A percentile compares a stretch with the other conserved stretches of the same genome.
These are phyloP conservation scores for Stenolophus ochropezus DNA, from an alignment of 2,888 invertebrate species.

Conservation along the genomic window DNA sequence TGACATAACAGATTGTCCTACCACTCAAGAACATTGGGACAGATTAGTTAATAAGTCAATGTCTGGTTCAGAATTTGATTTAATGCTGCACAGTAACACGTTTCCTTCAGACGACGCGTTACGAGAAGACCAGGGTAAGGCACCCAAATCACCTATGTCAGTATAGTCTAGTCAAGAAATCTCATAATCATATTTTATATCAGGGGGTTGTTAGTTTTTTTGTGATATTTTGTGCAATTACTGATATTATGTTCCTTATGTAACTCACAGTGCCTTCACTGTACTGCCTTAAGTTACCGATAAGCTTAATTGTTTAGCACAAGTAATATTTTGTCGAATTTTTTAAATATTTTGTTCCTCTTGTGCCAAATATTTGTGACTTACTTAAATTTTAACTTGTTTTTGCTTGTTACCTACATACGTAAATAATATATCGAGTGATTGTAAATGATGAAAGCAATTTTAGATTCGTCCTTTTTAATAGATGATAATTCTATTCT, in stretches of 20 bases:
- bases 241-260: background rate
- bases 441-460: no score
- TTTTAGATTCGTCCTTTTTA: no score
- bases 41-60: slow-evolving; percentile 73
- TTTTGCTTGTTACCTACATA: no score
- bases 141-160: slow-evolving; percentile 62
- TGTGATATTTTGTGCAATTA: background rate
- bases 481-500: no score
- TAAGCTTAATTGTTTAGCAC: slow-evolving; percentile 13
- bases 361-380: slow-evolving; percentile 27
- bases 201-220: background rate
- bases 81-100: slow-evolving; percentile 74
- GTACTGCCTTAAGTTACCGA: background rate
- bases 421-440: no score
- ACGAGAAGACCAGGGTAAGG: slow-evolving; percentile 41
- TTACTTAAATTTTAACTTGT: no score
- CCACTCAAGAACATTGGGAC: slow-evolving; percentile 72
- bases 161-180: slow-evolving; percentile 59
- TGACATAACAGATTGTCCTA: slow-evolving; percentile 67
- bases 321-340: background rate
- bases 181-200: background rate
- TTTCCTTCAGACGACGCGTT: slow-evolving; percentile 52
- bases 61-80: slow-evolving; percentile 80
- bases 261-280: slow-evolving; percentile 36
- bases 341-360: slow-evolving; percentile 13